Evolutionary conservation across 2,888 invertebrate genomes (phyloP), one percentile per base, ranked within the genome.

Genomic region (Carterocephalus palaemon): DNA sequence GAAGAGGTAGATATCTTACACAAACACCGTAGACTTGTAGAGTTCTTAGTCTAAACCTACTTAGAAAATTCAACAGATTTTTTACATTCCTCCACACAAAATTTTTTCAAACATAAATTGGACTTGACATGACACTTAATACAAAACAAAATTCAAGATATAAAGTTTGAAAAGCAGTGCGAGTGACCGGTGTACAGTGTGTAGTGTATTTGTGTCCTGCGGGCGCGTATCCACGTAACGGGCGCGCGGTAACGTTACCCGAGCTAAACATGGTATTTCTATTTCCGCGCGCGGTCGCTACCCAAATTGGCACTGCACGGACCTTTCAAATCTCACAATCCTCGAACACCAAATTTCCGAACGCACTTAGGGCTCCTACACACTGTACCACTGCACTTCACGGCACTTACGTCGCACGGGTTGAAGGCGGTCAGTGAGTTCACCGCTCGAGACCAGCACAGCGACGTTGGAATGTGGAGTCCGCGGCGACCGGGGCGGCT

Each of bases 401-500:
- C 75, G 67, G 71, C 82, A 87, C 88, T 88, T 85, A 88, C 87
- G 86, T 87, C 84, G 85, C 86, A 78, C 83, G 80, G 79, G 79
- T 75, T 58, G 80, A 82, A 82, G 81, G 72, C 83, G 85, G 86
- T 82, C 83, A 80, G 76, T 74, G 74, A 76, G 82, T 81, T 80
- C 68, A 68, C 78, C 71, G 77, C 76, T 71, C 74, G 70, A 64
- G 70, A 77, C 77, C 82, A 81, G 81, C 83, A 79, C 81, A 80
- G 82, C 85, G 81, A 80, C 86, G 89, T 89, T 90, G 90, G 90
- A 90, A 90, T 90, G 90, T 90, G 89, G 89, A 89, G 90, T 90
- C 90, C 90, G 90, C 90, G 88, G 88, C 89, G 89, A 89, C 89
- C 89, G 87, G 83, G 88, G 89, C 90, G 89, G 90, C 90, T 90